Evolutionary conservation across 2,888 invertebrate genomes (phyloP).

Genomic region (Mesodorylaimus sp.): DNA sequence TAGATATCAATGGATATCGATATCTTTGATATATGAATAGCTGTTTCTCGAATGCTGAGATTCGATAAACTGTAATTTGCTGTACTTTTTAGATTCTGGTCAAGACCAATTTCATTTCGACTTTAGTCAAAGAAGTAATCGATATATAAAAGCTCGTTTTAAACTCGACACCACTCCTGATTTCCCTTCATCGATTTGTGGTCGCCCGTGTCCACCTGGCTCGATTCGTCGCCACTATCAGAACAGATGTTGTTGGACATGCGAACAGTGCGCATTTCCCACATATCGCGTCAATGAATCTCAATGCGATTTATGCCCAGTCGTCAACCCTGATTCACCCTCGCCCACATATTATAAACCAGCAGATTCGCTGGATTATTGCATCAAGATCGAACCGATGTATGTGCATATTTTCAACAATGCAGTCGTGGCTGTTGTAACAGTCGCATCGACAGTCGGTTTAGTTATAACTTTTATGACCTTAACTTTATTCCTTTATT

Average conservation of each 20-base stretch:
- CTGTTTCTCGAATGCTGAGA: too few species aligned
- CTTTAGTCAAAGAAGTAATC: too few species aligned
- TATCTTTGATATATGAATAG: too few species aligned
- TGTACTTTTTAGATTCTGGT: too few species aligned
- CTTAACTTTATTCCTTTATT: slow-evolving; percentile 44
- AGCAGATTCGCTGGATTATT: slow-evolving; percentile 37
- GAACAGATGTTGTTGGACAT: slow-evolving; percentile 47
- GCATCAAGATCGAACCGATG: slow-evolving; percentile 41
- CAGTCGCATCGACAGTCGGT: slow-evolving; percentile 42
- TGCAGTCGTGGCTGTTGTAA: slow-evolving; percentile 46
- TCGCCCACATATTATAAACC: slow-evolving; percentile 18
- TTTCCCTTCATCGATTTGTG: slow-evolving; percentile 44
- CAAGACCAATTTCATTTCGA: too few species aligned
- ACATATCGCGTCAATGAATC: slow-evolving; percentile 43
- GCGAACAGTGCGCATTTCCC: slow-evolving; percentile 44
- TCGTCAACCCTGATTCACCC: slow-evolving; percentile 36
- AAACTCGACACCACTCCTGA: too few species aligned
- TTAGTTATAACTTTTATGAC: slow-evolving; percentile 43
- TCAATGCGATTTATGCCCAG: slow-evolving; percentile 40
- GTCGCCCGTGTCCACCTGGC: slow-evolving; percentile 43
- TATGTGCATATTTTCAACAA: slow-evolving; percentile 44
- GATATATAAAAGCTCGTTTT: too few species aligned
- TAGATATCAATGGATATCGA: too few species aligned
- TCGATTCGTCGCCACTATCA: slow-evolving; percentile 36
- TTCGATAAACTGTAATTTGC: too few species aligned